Evolutionary conservation across 2,888 invertebrate species (phyloP).

Genomic region (Athrips mouffetella): DNA sequence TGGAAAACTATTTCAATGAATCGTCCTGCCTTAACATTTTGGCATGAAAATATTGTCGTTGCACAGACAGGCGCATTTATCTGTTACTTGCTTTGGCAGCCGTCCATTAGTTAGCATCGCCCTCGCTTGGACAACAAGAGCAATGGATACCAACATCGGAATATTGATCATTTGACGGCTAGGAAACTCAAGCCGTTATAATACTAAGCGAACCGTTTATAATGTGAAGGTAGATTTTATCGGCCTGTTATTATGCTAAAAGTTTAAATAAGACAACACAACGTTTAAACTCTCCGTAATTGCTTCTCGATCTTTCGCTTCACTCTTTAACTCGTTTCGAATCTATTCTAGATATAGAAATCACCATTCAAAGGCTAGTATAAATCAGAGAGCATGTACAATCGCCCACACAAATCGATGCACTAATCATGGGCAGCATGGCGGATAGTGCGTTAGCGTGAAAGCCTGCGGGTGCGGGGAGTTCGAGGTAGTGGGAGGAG

Average conservation of each 20-base stretch:
- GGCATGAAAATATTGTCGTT: constrained; percentile 44
- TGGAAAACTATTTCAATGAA: constrained; percentile 16
- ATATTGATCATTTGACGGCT: constrained; percentile 22
- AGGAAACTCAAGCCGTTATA: constrained; percentile 19
- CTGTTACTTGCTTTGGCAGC: constrained; percentile 47
- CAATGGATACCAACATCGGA: constrained; percentile 21
- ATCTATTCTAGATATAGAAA: neutral
- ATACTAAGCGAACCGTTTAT: constrained; percentile 5
- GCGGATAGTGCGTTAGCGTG: constrained; percentile 31
- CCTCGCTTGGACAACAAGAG: constrained; percentile 27
- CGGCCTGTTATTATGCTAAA: neutral
- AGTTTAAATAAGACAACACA: constrained; percentile 2
- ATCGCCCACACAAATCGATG: constrained; percentile 11
- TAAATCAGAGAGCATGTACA: constrained; percentile 7
- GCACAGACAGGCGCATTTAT: constrained; percentile 36
- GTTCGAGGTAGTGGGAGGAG: constrained; percentile 17
- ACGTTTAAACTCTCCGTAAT: neutral
- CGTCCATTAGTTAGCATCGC: constrained; percentile 54
- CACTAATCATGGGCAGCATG: constrained; percentile 13
- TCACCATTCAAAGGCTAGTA: neutral
- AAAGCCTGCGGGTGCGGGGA: constrained; percentile 28
- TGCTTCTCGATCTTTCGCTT: neutral
- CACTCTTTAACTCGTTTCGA: neutral
- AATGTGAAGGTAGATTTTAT: neutral
- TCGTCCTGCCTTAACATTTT: constrained; percentile 28